A percentile compares a stretch with the other conserved stretches of the same genome.
Evolutionary conservation across 2,797 vertebrate genomes (phyloP).

Genomic region (Sternarchorhynchus goeldii): DNA sequence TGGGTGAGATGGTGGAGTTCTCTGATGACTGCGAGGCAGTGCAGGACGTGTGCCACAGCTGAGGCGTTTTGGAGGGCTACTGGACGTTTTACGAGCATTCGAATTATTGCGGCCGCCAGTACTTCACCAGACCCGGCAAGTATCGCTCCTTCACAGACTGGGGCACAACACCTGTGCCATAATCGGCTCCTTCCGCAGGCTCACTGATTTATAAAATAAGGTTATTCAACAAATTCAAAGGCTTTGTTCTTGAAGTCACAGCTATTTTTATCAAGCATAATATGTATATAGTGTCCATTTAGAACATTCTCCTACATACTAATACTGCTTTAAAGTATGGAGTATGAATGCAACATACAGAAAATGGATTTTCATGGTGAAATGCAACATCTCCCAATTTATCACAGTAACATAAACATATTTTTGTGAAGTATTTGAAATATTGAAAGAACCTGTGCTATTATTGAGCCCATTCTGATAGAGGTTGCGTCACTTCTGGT

Average conservation of each 20-base stretch:
- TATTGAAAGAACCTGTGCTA: too few species aligned
- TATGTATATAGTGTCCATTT: background rate
- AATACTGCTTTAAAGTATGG: too few species aligned
- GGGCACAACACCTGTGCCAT: conserved; percentile 69
- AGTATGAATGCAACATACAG: too few species aligned
- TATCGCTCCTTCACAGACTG: conserved; percentile 74
- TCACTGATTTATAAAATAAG: conserved; percentile 69
- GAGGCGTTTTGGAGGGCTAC: conserved; percentile 73
- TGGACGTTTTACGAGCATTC: conserved; percentile 73
- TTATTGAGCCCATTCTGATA: too few species aligned
- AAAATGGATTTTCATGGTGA: background rate
- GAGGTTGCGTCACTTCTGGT: too few species aligned
- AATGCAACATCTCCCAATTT: background rate
- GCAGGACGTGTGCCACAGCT: conserved; percentile 69
- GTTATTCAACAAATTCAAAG: conserved; percentile 5
- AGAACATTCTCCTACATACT: too few species aligned
- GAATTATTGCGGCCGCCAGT: conserved; percentile 70
- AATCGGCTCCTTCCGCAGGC: conserved; percentile 73
- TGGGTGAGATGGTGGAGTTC: conserved; percentile 76
- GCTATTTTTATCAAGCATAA: background rate
- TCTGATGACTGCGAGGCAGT: conserved; percentile 70
- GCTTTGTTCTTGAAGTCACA: background rate
- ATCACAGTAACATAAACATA: background rate
- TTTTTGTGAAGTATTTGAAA: background rate
- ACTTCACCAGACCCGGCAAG: conserved; percentile 71